Percentiles rank a stretch among this genome's conserved stretches.
Evolutionary conservation across 2,797 vertebrate species (phyloP).

Genomic region (Megaceryle alcyon): DNA sequence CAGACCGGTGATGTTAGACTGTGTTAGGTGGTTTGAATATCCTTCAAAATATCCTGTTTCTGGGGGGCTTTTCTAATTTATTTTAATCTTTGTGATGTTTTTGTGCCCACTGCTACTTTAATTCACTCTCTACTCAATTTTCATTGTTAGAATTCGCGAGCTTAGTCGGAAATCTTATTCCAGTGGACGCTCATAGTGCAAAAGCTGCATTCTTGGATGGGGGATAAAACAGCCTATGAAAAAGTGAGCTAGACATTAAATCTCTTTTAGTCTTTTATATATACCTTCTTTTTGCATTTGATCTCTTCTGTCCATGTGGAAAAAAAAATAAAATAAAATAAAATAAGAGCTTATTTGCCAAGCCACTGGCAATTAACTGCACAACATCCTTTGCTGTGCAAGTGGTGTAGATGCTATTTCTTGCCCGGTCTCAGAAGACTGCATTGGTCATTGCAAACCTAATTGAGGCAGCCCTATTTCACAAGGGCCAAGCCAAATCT

Average conservation of each 20-base stretch:
- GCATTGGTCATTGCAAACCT: neutral
- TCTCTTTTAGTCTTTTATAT: neutral
- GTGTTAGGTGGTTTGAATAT: neutral
- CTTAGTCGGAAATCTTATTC: neutral
- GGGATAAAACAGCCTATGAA: neutral
- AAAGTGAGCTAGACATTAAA: neutral
- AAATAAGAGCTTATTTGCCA: neutral
- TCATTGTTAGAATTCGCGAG: neutral
- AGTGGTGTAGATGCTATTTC: neutral
- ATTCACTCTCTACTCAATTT: neutral
- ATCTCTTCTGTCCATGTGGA: neutral
- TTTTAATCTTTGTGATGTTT: neutral
- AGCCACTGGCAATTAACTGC: neutral
- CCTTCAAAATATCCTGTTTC: neutral
- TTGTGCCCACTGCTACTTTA: neutral
- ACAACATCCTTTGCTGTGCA: neutral
- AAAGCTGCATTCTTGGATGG: neutral
- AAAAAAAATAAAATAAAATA: neutral
- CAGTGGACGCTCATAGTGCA: neutral
- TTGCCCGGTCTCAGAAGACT: neutral
- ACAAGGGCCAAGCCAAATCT: neutral
- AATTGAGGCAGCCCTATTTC: neutral
- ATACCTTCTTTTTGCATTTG: neutral
- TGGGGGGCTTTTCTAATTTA: neutral
- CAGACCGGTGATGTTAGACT: neutral